Evolutionary conservation across 2,113 vertebrate genomes (phyloP).

Genomic region (Leptobrachium leishanense): DNA sequence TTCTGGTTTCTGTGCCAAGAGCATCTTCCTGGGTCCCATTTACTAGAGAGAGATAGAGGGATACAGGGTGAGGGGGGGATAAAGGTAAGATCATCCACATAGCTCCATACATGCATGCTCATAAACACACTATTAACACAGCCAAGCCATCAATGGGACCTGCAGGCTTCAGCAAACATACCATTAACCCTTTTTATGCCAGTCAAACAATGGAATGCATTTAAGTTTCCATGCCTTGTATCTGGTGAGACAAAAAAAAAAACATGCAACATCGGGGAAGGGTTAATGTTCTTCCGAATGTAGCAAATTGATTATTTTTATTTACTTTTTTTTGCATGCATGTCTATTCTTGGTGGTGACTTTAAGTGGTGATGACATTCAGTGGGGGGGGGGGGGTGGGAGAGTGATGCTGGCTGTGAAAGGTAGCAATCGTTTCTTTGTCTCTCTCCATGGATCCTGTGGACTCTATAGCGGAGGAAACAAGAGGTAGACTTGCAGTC

Average conservation of each 20-base stretch:
- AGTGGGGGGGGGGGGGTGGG: conserved; percentile 32
- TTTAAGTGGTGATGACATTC: conserved; percentile 39
- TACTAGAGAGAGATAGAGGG: conserved; percentile 13
- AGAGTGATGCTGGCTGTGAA: neutral
- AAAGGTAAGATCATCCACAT: conserved; percentile 22
- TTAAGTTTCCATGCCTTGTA: neutral
- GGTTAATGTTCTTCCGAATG: neutral
- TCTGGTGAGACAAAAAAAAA: neutral
- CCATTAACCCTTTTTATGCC: conserved; percentile 14
- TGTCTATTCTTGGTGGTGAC: conserved; percentile 10
- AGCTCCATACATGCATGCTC: neutral
- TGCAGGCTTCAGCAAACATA: neutral
- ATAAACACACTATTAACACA: neutral
- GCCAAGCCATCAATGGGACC: neutral
- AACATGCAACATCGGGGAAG: too few species aligned
- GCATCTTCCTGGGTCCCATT: conserved; percentile 33
- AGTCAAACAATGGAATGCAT: neutral
- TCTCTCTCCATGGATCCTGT: neutral
- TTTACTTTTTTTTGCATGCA: neutral
- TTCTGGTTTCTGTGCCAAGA: conserved; percentile 27
- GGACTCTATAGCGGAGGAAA: conserved; percentile 7
- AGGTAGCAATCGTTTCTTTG: conserved; percentile 36
- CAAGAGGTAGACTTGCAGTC: neutral
- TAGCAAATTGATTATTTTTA: neutral
- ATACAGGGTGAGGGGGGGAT: neutral